phyloP scores from a whole-genome alignment of 2,797 vertebrate species.

The Protonibea diacanthus region DNA sequence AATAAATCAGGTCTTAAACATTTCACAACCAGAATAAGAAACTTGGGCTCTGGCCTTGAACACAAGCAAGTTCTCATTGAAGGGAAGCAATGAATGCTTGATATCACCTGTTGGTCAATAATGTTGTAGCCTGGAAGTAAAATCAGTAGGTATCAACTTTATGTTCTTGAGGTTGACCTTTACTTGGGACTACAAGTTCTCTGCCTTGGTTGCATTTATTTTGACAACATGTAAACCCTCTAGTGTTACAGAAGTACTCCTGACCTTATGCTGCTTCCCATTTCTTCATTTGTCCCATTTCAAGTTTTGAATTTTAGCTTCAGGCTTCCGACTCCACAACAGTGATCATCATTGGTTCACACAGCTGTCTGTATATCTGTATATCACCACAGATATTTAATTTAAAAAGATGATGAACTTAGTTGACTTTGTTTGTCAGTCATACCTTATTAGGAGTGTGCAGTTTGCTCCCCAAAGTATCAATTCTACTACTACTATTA shows the following conservation, averaged over 20 bases:
- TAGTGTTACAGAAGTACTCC: background rate
- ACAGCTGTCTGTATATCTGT: background rate
- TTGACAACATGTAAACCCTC: background rate
- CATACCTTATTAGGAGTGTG: too few relatives aligned
- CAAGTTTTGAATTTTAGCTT: background rate
- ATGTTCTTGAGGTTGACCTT: background rate
- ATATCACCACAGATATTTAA: too few relatives aligned
- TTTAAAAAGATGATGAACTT: too few relatives aligned
- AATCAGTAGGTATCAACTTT: background rate
- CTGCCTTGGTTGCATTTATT: background rate
- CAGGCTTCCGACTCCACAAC: background rate
- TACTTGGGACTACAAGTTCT: background rate
- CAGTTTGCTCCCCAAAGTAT: too few relatives aligned
- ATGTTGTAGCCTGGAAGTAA: slow-evolving; percentile 8
- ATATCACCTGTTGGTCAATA: background rate
- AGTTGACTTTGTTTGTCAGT: too few relatives aligned
- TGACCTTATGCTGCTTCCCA: background rate
- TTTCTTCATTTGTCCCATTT: background rate
- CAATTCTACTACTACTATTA: too few relatives aligned
- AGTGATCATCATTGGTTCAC: background rate
- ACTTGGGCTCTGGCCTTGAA: slow-evolving; percentile 3
- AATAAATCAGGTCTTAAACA: slow-evolving; percentile 16
- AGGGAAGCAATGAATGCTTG: slow-evolving; percentile 2
- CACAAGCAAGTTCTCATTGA: background rate
- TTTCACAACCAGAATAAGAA: slow-evolving; percentile 23